These are phyloP conservation scores for Phataginus tetradactyla DNA, from an alignment of 2,797 vertebrate species.

Conservation along the genomic window DNA sequence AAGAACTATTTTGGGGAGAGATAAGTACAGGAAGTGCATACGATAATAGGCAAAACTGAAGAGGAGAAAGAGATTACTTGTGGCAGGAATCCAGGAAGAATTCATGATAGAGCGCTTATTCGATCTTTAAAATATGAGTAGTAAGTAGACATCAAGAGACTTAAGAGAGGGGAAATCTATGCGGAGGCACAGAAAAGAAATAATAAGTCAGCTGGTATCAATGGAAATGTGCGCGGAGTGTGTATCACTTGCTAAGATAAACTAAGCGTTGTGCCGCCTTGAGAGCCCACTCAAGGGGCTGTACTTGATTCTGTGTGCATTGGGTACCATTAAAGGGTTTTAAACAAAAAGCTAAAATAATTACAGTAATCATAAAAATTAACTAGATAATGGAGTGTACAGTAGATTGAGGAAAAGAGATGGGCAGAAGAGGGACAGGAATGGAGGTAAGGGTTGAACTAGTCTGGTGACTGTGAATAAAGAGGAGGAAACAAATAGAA, in stretches of 20 bases:
- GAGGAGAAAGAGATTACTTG: neutral
- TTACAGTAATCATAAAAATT: neutral
- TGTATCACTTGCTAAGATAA: neutral
- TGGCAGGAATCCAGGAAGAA: neutral
- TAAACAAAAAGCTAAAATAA: slow-evolving; percentile 4
- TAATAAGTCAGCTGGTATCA: neutral
- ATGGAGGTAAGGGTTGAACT: neutral
- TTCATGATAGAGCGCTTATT: neutral
- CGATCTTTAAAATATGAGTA: neutral
- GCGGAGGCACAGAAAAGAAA: neutral
- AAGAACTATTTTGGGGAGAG: neutral
- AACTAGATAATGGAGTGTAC: neutral
- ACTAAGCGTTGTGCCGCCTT: neutral
- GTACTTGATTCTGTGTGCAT: neutral
- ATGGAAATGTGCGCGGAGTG: neutral
- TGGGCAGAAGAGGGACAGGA: neutral
- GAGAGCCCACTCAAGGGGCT: neutral
- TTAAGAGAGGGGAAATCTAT: neutral
- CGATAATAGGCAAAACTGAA: neutral
- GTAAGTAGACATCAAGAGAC: neutral
- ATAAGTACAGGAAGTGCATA: neutral
- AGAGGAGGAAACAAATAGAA: neutral
- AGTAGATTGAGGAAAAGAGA: neutral
- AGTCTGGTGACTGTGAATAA: neutral
- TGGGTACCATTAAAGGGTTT: neutral